Base-by-base conservation (phyloP, 53 echinoderm and acorn worm genomes). In the Luidia sarsii region DNA sequence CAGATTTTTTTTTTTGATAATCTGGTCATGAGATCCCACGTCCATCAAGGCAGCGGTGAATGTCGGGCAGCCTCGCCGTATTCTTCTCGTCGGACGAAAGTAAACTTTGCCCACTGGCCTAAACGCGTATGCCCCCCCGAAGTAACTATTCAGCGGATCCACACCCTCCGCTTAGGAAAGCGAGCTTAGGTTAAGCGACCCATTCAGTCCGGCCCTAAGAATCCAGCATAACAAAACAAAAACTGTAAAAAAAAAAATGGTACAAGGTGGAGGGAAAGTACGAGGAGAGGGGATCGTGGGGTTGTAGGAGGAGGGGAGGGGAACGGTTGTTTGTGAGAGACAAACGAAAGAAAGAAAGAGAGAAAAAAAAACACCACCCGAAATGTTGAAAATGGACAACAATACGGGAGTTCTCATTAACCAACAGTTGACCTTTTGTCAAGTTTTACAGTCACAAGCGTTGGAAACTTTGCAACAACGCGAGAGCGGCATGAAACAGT, bases 161-260 rank as follows among this genome's bases (percentile, higher is more conserved):
- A 77, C 77, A 45, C 77, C 77, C 77, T 11, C 41, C 60, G 77
- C 77, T 74, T 74, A 77, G 77, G 48, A 77, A 77, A 77, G 31
- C 33, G 45, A 77, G 77, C 77, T 77, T 77, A 77, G 77, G 60
- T 59, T 77, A 77, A 77, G 77, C 77, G 77, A 59, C 61, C 77
- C 36, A 60, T 77, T 77, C 77, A 60, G 31, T 77, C 61, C 77
- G 46, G n/a, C 77, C 77, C 60, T 60, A 77, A 77, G 77, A 60
- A 61, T 77, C 61, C 60, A 61, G 61, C 32, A 61, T 60, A 77
- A 77, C 61, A 60, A 77, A 77, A 77, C 77, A 77, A 77, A 77
- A 77, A 77, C 77, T 77, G 77, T 77, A 77, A 77, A n/a, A n/a
- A n/a, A n/a, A n/a, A n/a, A n/a, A n/a, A 77, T 77, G 59, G 59